Base-by-base conservation (phyloP, 2,888 invertebrate genomes). In the Ochropleura plecta region DNA sequence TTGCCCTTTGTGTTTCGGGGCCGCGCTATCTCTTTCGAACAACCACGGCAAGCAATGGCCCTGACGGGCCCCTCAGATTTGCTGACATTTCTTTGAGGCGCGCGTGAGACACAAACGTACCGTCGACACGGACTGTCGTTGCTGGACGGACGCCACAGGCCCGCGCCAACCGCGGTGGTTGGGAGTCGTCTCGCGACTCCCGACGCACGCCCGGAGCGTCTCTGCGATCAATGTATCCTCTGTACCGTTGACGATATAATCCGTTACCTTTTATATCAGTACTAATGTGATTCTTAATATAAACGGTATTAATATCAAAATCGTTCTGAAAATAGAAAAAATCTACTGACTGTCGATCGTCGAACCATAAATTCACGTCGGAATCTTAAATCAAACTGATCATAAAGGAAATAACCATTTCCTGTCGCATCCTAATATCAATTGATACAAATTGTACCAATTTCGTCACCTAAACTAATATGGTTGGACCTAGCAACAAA, bases 361-460 rank as follows among this genome's bases (percentile, higher is more conserved):
- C 63, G 4, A 64, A 30, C 30, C 59, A 77, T 62, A 69, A n/a
- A 48, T 70, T 66, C 57, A 64, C 65, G 30, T n/a, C 51, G 51
- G 53, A 57, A 78, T 84, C 57, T 72, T 68, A 44, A 64, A 74
- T 57, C 49, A 76, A 76, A 67, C 72, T 20, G 57, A 20, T 59
- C 57, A n/a, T 73, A 76, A 66, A 78, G 66, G 70, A 76, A n/a
- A 73, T 81, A 60, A 67, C 57, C 53, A 73, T 78, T 71, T 86
- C 85, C 86, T 76, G 86, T 68, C 75, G 55, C 7, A 40, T 73
- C 73, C 75, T 72, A 46, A 72, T 82, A 78, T 79, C 86, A 89
- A 90, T 90, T 90, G 89, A 81, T 76, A 73, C 75, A 87, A 88
- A 88, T 89, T 88, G 84, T 63, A 51, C 14, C 63, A 10, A 67